Evolutionary conservation across 2,113 vertebrate genomes (phyloP), one percentile per base, ranked within the genome.

Genomic region (Melanerpes aurifrons): DNA sequence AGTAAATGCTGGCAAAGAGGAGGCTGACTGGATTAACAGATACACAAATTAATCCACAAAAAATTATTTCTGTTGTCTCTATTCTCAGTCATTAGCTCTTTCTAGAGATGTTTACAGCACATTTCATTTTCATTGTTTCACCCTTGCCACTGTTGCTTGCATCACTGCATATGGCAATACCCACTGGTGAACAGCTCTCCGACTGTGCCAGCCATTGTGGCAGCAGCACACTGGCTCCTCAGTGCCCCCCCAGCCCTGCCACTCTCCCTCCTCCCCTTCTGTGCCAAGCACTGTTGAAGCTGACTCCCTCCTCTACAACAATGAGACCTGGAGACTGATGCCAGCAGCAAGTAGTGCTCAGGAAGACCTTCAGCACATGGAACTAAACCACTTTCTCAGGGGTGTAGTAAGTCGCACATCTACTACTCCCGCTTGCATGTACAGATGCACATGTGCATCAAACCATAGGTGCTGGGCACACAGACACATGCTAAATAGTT

Each of bases 271-370:
- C 56, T 32, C 29, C 57, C 66, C 91, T 91, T 75, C 72, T 5
- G 37, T 93, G 95, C 97, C 97, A 97, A 97, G 90, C 87, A 82
- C 95, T 96, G 95, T 53, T 35, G 92, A 96, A 94, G 90, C 92
- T 69, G 90, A 95, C 87, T 97, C 96, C 94, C 92, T 97, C 96
- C 87, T 78, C 92, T 86, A 71, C 94, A 96, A 97, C 97, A 96
- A 95, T 68, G 85, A 95, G 94, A 93, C 90, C 64, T 56, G 71
- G 73, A 93, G 94, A 47, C 54, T 45, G 84, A 74, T 90, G 97
- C 97, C 97, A 97, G 95, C 95, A 96, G 93, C 92, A 92, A 90
- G 90, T 16, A 90, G 93, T 97, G 96, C 95, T 94, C 91, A 86
- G 15, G 17, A 88, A 85, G 88, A 87, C 92, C 95, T 93, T 68